These are phyloP conservation scores for Thamnophis sirtalis DNA, from an alignment of 2,113 vertebrate genomes.

Conservation along the genomic window DNA sequence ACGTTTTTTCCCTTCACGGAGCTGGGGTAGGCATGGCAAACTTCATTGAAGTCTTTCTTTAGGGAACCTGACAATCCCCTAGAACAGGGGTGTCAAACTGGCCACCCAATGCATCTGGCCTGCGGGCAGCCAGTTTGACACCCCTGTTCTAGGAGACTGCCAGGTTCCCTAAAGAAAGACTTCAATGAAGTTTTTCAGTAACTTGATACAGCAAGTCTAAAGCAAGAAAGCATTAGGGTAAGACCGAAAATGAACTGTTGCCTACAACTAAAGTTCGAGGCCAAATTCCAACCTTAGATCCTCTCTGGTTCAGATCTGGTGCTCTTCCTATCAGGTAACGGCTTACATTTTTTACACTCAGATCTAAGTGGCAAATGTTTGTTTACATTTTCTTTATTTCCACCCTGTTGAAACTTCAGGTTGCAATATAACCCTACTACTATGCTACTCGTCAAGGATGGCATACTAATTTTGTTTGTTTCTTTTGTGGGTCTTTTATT, in stretches of 20 bases:
- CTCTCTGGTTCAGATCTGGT: neutral
- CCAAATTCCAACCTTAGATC: neutral
- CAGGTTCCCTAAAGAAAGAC: neutral
- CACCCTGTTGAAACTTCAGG: neutral
- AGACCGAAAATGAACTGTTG: neutral
- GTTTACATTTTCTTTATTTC: neutral
- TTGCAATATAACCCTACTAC: neutral
- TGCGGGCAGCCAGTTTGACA: neutral
- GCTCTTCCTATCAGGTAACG: neutral
- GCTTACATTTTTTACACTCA: neutral
- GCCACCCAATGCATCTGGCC: rapidly evolving
- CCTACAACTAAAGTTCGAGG: neutral
- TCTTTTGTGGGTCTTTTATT: neutral
- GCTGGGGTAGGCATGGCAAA: too few species aligned
- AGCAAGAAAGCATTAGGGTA: neutral
- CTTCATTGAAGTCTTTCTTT: too few species aligned
- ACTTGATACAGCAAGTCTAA: neutral
- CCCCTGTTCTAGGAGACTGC: neutral
- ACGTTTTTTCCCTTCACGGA: too few species aligned
- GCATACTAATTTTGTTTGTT: neutral
- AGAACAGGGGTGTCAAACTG: too few species aligned
- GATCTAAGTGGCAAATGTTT: neutral
- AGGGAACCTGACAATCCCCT: too few species aligned
- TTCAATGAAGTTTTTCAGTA: neutral
- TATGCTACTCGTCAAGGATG: neutral